Conservation (phyloP, 1,140 invertebrate species). For the Tetragonula clypearis region DNA sequence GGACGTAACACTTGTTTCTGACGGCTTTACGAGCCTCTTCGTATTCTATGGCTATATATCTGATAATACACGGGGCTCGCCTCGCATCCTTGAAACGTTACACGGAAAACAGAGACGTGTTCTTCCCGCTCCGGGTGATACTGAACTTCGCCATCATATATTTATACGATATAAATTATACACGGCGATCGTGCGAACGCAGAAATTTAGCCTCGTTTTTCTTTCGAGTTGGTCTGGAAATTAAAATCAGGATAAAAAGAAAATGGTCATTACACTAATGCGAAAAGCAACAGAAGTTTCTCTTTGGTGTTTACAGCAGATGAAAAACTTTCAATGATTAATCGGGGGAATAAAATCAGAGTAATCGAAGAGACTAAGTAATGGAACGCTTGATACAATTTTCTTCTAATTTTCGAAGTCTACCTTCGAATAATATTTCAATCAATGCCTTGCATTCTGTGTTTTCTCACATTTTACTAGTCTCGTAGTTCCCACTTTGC, state of each 20-base stretch:
- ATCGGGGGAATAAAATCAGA: too few species aligned
- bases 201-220: not conserved
- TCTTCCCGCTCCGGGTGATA: not conserved
- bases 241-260: not conserved
- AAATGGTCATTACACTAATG: not conserved
- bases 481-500: too few species aligned
- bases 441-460: too few species aligned
- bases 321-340: too few species aligned
- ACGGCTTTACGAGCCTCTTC: slow-evolving; percentile 62
- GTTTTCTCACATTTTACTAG: not conserved
- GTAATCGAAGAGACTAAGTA: too few species aligned
- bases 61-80: slow-evolving; percentile 19
- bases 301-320: too few species aligned
- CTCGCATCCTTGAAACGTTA: slow-evolving; percentile 44
- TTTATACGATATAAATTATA: slow-evolving; percentile 4
- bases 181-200: not conserved
- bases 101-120: slow-evolving; percentile 41
- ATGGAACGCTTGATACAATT: too few species aligned
- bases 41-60: slow-evolving; percentile 54
- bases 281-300: too few species aligned
- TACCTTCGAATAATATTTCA: not conserved
- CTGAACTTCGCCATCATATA: slow-evolving; percentile 13
- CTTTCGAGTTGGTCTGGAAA: too few species aligned
- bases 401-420: not conserved
- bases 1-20: slow-evolving; percentile 64